Evolutionary conservation across 2,797 vertebrate species (phyloP).

Genomic region (Erethizon dorsatum): DNA sequence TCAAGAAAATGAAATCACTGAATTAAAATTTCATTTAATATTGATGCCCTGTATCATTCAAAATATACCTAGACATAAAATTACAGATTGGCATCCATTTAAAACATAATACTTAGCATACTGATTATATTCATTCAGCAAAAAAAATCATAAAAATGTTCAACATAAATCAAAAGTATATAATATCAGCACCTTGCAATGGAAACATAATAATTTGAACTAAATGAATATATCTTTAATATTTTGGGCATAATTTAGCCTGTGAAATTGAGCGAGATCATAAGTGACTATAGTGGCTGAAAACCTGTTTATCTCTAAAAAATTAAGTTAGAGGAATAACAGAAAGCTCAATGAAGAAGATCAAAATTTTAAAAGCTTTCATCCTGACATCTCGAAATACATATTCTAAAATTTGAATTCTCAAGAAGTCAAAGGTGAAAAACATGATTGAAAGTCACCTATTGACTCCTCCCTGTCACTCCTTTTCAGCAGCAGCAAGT

Average conservation of each 20-base stretch:
- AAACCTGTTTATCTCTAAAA: slow-evolving; percentile 57
- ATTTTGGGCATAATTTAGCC: slow-evolving; percentile 75
- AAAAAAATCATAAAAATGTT: slow-evolving; percentile 79
- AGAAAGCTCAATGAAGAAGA: slow-evolving; percentile 3
- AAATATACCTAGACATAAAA: slow-evolving; percentile 80
- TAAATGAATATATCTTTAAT: slow-evolving; percentile 74
- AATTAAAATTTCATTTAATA: slow-evolving; percentile 84
- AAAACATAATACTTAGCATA: slow-evolving; percentile 80
- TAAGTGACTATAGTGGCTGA: neutral
- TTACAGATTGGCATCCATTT: slow-evolving; percentile 79
- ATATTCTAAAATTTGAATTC: slow-evolving; percentile 62
- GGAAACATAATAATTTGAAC: slow-evolving; percentile 80
- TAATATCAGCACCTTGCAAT: slow-evolving; percentile 66
- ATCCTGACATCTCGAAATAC: slow-evolving; percentile 43
- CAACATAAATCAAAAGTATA: slow-evolving; percentile 80
- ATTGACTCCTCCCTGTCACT: neutral
- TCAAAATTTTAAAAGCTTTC: neutral
- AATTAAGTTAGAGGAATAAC: slow-evolving; percentile 31
- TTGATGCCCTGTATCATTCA: slow-evolving; percentile 73
- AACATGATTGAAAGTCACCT: slow-evolving; percentile 8
- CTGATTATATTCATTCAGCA: slow-evolving; percentile 81
- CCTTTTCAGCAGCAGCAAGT: slow-evolving; percentile 15
- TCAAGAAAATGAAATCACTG: slow-evolving; percentile 83
- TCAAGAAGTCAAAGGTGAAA: slow-evolving; percentile 60
- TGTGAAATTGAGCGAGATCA: slow-evolving; percentile 42